Conservation (phyloP, 2,888 invertebrate genomes). For the Pseudococcus viburni region DNA sequence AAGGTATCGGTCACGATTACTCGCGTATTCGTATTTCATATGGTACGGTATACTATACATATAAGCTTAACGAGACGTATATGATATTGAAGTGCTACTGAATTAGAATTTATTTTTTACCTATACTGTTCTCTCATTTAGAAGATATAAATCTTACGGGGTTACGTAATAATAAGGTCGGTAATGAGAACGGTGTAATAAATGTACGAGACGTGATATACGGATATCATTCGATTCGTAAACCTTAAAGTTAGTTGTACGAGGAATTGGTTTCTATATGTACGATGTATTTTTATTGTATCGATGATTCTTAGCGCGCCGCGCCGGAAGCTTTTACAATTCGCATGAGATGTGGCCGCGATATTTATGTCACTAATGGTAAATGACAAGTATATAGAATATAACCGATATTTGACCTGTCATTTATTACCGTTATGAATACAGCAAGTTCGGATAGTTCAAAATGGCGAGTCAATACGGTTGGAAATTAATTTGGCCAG, state of each 20-base stretch:
- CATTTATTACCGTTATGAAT: conserved; percentile 36
- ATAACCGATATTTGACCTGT: not conserved
- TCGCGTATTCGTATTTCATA: not conserved
- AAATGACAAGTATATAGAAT: conserved; percentile 25
- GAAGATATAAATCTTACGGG: conserved; percentile 25
- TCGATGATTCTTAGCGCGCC: conserved; percentile 18
- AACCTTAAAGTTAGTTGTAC: not conserved
- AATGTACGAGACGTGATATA: not conserved
- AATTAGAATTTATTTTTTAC: conserved; percentile 33
- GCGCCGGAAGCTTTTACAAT: conserved; percentile 17
- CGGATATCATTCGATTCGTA: conserved; percentile 16
- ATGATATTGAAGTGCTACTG: conserved; percentile 15
- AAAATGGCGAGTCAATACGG: not conserved
- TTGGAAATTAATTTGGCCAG: not conserved
- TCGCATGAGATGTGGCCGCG: not conserved
- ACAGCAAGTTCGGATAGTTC: not conserved
- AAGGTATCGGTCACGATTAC: conserved; percentile 18
- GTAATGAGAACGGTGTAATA: conserved; percentile 22
- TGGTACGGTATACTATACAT: not conserved
- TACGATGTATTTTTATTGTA: conserved; percentile 3
- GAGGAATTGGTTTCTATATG: not conserved
- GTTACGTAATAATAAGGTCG: conserved; percentile 10
- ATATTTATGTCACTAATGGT: conserved; percentile 26
- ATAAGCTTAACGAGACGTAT: conserved; percentile 11
- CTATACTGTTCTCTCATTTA: conserved; percentile 20